Evolutionary conservation across 2,888 invertebrate genomes (phyloP), one percentile per base, ranked within the genome.

Genomic region (Cerastoderma edule): DNA sequence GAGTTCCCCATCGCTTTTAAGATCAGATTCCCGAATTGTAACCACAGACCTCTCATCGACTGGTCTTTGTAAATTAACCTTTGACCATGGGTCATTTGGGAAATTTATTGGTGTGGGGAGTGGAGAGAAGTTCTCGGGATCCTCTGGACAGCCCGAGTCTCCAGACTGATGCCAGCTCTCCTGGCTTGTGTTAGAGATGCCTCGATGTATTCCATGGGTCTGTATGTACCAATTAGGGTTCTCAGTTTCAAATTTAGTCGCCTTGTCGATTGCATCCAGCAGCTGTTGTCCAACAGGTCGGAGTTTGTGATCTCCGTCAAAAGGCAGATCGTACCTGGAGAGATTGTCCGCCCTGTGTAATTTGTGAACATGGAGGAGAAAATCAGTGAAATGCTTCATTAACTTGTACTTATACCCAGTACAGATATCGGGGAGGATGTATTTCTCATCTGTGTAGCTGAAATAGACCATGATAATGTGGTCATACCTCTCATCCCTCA

Each of bases 391-490:
- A 70, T 83, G 68, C 60, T 83, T 83, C 72, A 74, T 75, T 16
- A 83, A 71, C 32, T 70, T 68, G 65, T 80, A 83, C 44, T 73
- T 80, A 48, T 75, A 83, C 0, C 83, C 83, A 6, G 78, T 73
- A 35, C 78, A 76, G 22, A 80, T 80, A 46, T 83, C 83, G 0
- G 78, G 75, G 0, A 83, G 50, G 10, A 78, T 50, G 39, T 65
- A 78, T 32, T 67, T 39, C 39, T 80, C 80, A 65, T 66, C 66
- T 19, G 83, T 80, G 48, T 83, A 76, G 13, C 73, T 71, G 69
- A 83, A 83, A 60, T 74, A 78, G 0, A 76, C 75, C 83, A 83
- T 83, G 1, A 83, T 71, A 30, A 71, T 80, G 19, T 83, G 77
- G 60, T 77, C 79, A 69, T 79, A 78, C 19, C 73, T 35, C 24